Base-by-base conservation (phyloP, 2,113 vertebrate genomes). In the Smithornis capensis region DNA sequence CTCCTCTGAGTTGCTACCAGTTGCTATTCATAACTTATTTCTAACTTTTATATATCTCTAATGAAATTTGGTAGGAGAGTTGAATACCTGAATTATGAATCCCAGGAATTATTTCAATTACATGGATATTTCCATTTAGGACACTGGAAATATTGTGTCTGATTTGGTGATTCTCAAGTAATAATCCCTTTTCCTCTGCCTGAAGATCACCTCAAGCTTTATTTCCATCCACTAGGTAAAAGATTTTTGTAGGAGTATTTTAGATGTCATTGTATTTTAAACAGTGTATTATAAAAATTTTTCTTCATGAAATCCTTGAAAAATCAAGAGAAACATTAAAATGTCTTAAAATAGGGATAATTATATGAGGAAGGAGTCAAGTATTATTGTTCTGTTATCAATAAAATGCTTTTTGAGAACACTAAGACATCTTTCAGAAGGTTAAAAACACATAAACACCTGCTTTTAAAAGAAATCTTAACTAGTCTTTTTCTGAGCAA, bases 141-240 rank as follows among this genome's bases (percentile, higher is more conserved):
- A 75, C 24, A 27, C 49, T 75, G 63, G 50, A 91, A 73, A 81
- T 4, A 0, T 49, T 76, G 25, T 40, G 35, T 57, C 59, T 93
- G n/a, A 74, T 75, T 70, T 83, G 59, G 60, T 71, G 63, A 71
- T 57, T 94, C 37, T 74, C 22, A 52, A 63, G n/a, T 86, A 89
- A 81, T 31, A 60, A 50, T 29, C 25, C 9, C 25, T 92, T 67
- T 94, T 17, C 27, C 27, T 93, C 6, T 74, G 8, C 47, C 23
- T 76, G 19, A 74, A 68, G 27, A 60, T 45, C 35, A 63, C 12
- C 64, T 71, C 19, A 52, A 37, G 10, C 6, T 80, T 74, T 75
- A 22, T 73, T 95, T 89, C 33, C 13, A 59, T 33, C 35, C 19
- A n/a, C 17, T 55, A 22, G 15, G 21, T 31, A 62, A 68, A 49